Base-by-base conservation (phyloP, 2,797 vertebrate genomes). In the Monodelphis domestica region DNA sequence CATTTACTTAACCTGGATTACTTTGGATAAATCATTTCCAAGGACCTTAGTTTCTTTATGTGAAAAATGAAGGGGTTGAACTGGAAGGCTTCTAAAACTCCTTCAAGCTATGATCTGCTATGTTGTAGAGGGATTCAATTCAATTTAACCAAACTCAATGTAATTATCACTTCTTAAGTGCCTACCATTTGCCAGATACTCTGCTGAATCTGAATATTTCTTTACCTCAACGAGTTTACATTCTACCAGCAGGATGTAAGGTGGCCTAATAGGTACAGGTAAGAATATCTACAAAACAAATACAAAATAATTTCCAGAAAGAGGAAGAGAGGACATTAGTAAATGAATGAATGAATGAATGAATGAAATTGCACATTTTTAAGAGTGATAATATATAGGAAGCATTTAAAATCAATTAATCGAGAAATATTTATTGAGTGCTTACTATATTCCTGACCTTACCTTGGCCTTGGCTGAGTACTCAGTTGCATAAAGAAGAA, bases 21-120 rank as follows among this genome's bases (percentile, higher is more conserved):
- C 24, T 24, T 11, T 84, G 38, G 21, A 24, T 11, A 84, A 45
- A 50, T 84, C 38, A 50, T 9, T 84, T 45, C 24, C 26, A 26
- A 45, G 21, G 21, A 84, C 24, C 70, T 50, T 84, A 4, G 38
- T 84, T 84, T 50, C 38, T 84, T 50, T 24, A 84, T 50, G 38
- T 84, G 38, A 84, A 70, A 84, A 17, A 84, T 84, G 38, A 45
- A 50, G 10, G 10, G 3, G 26, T 26, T 84, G 10, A 21, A 50
- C 21, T n/a, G n/a, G n/a, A n/a, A n/a, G n/a, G n/a, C n/a, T 50
- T 92, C n/a, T 33, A 59, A 90, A 53, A 3, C 26, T 28, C 54
- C 57, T 91, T 87, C 56, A 51, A 10, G 89, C 50, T 92, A 88
- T 53, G 57, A 94, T 38, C 87, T 24, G 33, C 33, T 57, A 57